Evolutionary conservation across 2,113 vertebrate genomes (phyloP), one percentile per base, ranked within the genome.

Genomic region (Poecile atricapillus): DNA sequence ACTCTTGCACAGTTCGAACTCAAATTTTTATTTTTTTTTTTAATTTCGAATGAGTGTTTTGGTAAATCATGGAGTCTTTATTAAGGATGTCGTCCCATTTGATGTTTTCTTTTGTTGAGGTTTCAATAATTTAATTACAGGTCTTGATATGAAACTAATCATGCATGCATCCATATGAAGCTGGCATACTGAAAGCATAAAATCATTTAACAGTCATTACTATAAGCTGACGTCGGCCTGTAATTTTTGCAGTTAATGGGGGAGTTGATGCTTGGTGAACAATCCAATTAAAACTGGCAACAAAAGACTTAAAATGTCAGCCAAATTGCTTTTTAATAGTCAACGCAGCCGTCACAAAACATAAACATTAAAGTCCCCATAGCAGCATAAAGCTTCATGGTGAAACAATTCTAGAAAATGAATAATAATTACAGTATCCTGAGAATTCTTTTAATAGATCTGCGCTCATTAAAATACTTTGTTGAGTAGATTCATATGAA

Each of bases 261-360:
- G 98, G 98, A 98, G 97, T 98, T 98, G 98, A 98, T 97, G 98
- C 97, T 98, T 98, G 98, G 98, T 98, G 98, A 98, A 98, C 97
- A 98, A 98, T 98, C 98, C 98, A 98, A 98, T 98, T 98, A 98
- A 98, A 98, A 98, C 97, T 98, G 97, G 98, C 97, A 98, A 98
- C 98, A 98, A 98, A 98, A 98, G 98, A 97, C 97, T 97, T 97
- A 98, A 98, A 98, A 98, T 98, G 98, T 98, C 98, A 98, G 97
- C 98, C 98, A 98, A 98, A 98, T 98, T 98, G 98, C 98, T 98
- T 98, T 98, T 98, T 98, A 98, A 98, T 98, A 98, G 98, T 98
- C 97, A 97, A 97, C 63, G 95, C 97, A 98, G 97, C 98, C 97
- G 11, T 98, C 98, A 97, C 98, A 98, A 98, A 98, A 98, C 98